Evolutionary conservation across 2,113 vertebrate genomes (phyloP), one percentile per base, ranked within the genome.

Genomic region (Macquaria australasica): DNA sequence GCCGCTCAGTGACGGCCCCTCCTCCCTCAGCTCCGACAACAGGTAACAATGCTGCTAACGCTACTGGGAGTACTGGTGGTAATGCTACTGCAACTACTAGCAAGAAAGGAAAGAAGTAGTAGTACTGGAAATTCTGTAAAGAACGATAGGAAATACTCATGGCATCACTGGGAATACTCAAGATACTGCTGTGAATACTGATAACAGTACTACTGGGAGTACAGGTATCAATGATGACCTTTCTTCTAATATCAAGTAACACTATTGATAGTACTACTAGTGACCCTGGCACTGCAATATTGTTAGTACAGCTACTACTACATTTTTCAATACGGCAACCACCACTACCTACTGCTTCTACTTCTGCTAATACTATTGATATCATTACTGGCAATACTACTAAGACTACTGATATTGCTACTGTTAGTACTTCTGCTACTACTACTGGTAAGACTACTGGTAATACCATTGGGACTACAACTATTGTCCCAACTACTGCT

Each of bases 11-110:
- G 93, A 94, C 14, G 93, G 94, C 2, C 94, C 93, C 0, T 96
- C 96, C 71, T 96, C 96, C 0, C 93, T 96, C 89, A 97, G 97
- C 94, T 97, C 97, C 0, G 96, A 96, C 69, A 96, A 97, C 93
- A 95, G 94, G 94, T 95, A 73, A 68, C n/a, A 14, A 6, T 25
- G 1, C n/a, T 1, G 28, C 25, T 39, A 16, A 67, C 1, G 8
- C n/a, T 51, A 34, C 21, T 20, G 64, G 34, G 45, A 68, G 41
- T 21, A 66, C 43, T 14, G 20, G 9, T 51, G 28, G n/a, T 20
- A 6, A 21, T 43, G 25, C 3, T 23, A 8, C 28, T 51, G 0
- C 8, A 45, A 18, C 7, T 28, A 39, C 25, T 5, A 0, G 3
- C 9, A 15, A 6, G 56, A 39, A 28, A 6, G 63, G 41, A 55